Conservation (phyloP, 2,113 vertebrate species). For the Bolborhynchus lineola region DNA sequence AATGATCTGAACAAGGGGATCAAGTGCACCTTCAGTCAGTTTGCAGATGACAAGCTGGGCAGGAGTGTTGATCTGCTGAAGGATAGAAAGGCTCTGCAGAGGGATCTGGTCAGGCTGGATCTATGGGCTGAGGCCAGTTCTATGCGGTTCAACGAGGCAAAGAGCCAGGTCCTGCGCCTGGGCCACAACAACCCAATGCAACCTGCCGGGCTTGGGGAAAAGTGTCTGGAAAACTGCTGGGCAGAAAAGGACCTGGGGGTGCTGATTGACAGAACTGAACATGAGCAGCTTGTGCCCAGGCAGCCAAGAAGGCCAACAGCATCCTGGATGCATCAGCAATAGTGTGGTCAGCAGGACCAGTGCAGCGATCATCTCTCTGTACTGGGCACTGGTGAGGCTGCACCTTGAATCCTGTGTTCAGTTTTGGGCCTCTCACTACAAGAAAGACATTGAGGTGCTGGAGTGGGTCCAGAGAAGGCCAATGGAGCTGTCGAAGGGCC, state of each 20-base stretch:
- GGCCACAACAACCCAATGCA: not conserved
- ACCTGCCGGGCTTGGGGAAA: not conserved
- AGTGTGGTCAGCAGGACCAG: not conserved
- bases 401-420: not conserved
- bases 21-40: not conserved
- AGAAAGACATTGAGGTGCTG: not conserved
- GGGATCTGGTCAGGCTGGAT: not conserved
- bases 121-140: not conserved
- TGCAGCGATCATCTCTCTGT: not conserved
- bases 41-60: not conserved
- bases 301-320: not conserved
- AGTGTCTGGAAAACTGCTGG: not conserved
- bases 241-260: not conserved
- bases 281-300: not conserved
- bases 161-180: not conserved
- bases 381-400: not conserved
- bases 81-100: not conserved
- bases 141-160: not conserved
- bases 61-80: not conserved
- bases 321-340: not conserved
- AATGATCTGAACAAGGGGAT: not conserved
- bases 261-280: not conserved
- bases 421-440: not conserved
- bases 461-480: not conserved
- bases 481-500: not conserved